These are phyloP conservation scores for Parnassius apollo DNA, from an alignment of 2,888 invertebrate species.

Conservation along the genomic window DNA sequence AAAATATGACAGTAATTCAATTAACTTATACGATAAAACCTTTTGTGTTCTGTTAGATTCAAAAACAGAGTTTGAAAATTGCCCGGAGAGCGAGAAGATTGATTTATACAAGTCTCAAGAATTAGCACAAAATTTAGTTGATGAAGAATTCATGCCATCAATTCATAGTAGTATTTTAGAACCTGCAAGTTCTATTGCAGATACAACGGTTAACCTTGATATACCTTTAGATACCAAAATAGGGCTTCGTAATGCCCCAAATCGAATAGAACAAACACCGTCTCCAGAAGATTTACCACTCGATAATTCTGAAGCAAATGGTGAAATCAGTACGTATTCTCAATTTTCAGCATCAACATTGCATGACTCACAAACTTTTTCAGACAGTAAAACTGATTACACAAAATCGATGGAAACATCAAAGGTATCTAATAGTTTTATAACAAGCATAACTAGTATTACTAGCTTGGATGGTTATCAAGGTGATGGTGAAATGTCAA, in stretches of 20 bases:
- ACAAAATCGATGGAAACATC: conserved; percentile 82
- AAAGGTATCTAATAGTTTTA: conserved; percentile 88
- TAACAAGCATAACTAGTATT: conserved; percentile 94
- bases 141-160: conserved; percentile 84
- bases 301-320: conserved; percentile 85
- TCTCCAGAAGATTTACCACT: conserved; percentile 92
- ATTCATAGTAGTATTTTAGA: conserved; percentile 82
- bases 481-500: conserved; percentile 94
- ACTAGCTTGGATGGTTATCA: conserved; percentile 96
- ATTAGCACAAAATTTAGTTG: conserved; percentile 58
- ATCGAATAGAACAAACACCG: conserved; percentile 88
- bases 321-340: conserved; percentile 80
- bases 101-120: conserved; percentile 45
- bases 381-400: conserved; percentile 81
- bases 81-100: conserved; percentile 29
- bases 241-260: conserved; percentile 57
- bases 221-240: conserved; percentile 76
- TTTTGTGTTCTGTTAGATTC: conserved; percentile 26
- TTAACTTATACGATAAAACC: conserved; percentile 29
- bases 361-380: conserved; percentile 79
- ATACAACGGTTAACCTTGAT: conserved; percentile 78
- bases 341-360: conserved; percentile 74
- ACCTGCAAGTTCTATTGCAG: conserved; percentile 77
- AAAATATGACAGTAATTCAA: conserved; percentile 34
- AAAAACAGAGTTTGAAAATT: conserved; percentile 15